phyloP scores from a whole-genome alignment of 2,113 vertebrate species.

The Stigmatopora nigra region DNA sequence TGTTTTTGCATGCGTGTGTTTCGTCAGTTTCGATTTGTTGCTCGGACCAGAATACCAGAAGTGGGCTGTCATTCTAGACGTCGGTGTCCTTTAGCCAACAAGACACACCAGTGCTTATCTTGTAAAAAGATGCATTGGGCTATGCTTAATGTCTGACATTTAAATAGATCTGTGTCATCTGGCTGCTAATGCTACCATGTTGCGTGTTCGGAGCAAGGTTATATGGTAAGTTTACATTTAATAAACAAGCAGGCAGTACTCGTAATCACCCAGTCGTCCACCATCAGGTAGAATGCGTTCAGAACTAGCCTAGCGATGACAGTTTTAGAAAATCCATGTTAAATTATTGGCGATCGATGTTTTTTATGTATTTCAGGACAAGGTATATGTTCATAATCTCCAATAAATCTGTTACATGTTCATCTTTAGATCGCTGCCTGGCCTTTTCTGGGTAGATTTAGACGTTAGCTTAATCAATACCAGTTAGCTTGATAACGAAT shows the following conservation, averaged over 20 bases:
- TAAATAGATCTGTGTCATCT: conserved; percentile 22
- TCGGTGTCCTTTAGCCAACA: conserved; percentile 64
- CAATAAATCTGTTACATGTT: background rate
- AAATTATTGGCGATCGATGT: background rate
- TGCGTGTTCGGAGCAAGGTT: conserved; percentile 63
- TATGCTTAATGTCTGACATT: conserved; percentile 27
- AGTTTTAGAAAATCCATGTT: background rate
- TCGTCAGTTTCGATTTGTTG: conserved; percentile 24
- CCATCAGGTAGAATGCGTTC: conserved; percentile 3
- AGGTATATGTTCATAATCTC: background rate
- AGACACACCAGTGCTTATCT: conserved; percentile 41
- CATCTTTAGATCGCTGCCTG: too few species aligned
- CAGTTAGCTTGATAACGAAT: background rate
- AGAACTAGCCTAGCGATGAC: background rate
- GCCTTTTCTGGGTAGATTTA: background rate
- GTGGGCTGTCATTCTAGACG: conserved; percentile 49
- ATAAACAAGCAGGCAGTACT: background rate
- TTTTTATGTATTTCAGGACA: background rate
- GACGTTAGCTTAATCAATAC: background rate
- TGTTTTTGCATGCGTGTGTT: background rate
- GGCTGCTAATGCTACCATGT: conserved; percentile 53
- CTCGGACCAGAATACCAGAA: conserved; percentile 57
- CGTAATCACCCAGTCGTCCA: conserved; percentile 13
- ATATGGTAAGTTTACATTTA: conserved; percentile 60
- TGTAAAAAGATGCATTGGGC: conserved; percentile 55